Conservation (phyloP, 2,113 vertebrate genomes). For the Pseudolaguvia tuberculata region DNA sequence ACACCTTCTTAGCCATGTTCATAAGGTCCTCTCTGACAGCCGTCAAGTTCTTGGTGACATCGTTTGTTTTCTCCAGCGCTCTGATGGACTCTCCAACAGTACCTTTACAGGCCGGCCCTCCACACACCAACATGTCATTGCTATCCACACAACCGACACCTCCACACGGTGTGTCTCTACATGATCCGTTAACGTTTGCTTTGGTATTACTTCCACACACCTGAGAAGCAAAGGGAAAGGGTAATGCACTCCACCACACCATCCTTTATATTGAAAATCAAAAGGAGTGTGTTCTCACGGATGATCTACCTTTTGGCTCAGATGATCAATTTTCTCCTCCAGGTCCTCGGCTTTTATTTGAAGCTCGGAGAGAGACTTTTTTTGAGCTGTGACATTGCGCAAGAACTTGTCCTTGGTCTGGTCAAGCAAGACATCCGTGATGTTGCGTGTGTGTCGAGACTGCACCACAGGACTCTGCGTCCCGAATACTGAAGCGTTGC, state of each 20-base stretch:
- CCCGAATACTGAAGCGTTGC: slow-evolving; percentile 57
- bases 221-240: slow-evolving; percentile 46
- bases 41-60: slow-evolving; percentile 62
- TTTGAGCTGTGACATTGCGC: slow-evolving; percentile 55
- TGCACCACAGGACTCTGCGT: slow-evolving; percentile 57
- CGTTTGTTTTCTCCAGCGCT: slow-evolving; percentile 58
- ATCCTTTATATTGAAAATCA: neutral
- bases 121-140: slow-evolving; percentile 61
- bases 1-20: slow-evolving; percentile 69
- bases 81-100: slow-evolving; percentile 62
- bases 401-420: slow-evolving; percentile 51
- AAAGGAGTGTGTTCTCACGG: neutral
- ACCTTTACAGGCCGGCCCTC: slow-evolving; percentile 68
- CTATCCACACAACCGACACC: slow-evolving; percentile 74
- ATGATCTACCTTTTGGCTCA: slow-evolving; percentile 59
- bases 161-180: slow-evolving; percentile 65
- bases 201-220: slow-evolving; percentile 66
- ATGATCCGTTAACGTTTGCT: slow-evolving; percentile 58
- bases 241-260: neutral
- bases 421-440: slow-evolving; percentile 55
- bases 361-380: slow-evolving; percentile 67
- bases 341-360: slow-evolving; percentile 60
- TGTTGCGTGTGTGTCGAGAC: slow-evolving; percentile 44
- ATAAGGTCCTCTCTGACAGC: slow-evolving; percentile 62
- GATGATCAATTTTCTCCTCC: slow-evolving; percentile 48